Evolutionary conservation across 2,888 invertebrate genomes (phyloP).

Genomic region (Apotomis capreana): DNA sequence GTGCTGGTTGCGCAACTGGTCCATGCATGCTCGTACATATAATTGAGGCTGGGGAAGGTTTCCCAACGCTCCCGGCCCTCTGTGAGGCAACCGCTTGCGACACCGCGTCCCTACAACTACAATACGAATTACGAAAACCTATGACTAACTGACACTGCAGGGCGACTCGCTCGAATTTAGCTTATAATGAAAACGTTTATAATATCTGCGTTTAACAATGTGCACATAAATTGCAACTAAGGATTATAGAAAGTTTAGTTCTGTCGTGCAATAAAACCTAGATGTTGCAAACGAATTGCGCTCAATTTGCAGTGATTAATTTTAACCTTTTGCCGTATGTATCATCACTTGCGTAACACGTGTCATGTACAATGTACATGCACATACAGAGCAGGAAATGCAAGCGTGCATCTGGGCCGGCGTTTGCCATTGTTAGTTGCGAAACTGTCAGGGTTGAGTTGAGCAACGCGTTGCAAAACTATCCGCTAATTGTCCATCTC

Average conservation of each 20-base stretch:
- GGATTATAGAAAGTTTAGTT: constrained; percentile 1
- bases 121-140: constrained; percentile 81
- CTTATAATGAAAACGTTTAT: constrained; percentile 32
- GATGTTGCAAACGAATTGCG: constrained; percentile 13
- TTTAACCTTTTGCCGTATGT: constrained; percentile 66
- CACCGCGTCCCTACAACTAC: constrained; percentile 80
- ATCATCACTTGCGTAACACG: constrained; percentile 71
- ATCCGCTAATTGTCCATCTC: constrained; percentile 77
- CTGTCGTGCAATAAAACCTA: constrained; percentile 13
- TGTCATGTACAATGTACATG: constrained; percentile 52
- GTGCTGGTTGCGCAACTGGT: constrained; percentile 65
- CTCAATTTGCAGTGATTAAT: constrained; percentile 50
- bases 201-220: constrained; percentile 12
- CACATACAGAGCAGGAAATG: constrained; percentile 80
- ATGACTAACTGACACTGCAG: constrained; percentile 71
- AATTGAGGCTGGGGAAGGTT: constrained; percentile 81
- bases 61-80: constrained; percentile 77
- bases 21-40: constrained; percentile 60
- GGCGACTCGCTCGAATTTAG: constrained; percentile 54
- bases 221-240: constrained; percentile 1
- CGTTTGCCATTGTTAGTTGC: constrained; percentile 75
- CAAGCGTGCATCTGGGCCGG: constrained; percentile 77
- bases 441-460: constrained; percentile 82
- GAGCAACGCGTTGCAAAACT: constrained; percentile 79
- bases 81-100: constrained; percentile 79